Evolutionary conservation across 2,797 vertebrate species (phyloP).

Genomic region (Pangasius djambal): DNA sequence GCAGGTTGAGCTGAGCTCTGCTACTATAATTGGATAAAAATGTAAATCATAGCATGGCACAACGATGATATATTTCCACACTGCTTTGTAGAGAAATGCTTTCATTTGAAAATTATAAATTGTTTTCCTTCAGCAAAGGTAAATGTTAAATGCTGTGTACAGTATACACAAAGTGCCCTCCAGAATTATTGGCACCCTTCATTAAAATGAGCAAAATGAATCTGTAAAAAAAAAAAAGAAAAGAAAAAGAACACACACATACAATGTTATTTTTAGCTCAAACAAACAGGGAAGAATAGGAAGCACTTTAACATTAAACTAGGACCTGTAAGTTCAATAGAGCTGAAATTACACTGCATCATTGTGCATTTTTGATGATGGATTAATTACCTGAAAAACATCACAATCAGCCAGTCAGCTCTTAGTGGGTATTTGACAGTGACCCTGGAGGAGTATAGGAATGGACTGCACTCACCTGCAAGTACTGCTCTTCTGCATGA

Average conservation of each 20-base stretch:
- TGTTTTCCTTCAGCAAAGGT: not conserved
- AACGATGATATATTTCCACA: conserved; percentile 10
- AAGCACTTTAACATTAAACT: not conserved
- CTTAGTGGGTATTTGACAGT: not conserved
- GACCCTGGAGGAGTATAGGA: not conserved
- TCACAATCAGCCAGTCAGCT: not conserved
- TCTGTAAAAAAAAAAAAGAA: not conserved
- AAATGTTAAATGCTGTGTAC: not conserved
- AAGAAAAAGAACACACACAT: not conserved
- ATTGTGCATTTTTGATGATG: not conserved
- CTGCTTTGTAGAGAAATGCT: not conserved
- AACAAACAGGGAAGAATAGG: not conserved
- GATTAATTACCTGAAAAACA: not conserved
- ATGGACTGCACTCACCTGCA: conserved; percentile 83
- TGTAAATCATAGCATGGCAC: conserved; percentile 21
- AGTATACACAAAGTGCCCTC: not conserved
- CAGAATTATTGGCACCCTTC: not conserved
- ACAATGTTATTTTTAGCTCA: not conserved
- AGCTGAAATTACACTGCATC: not conserved
- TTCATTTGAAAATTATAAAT: not conserved
- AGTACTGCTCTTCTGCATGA: conserved; percentile 98
- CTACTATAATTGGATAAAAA: conserved; percentile 19
- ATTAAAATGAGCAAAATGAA: not conserved
- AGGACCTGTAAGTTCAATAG: not conserved
- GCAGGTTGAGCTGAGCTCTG: conserved; percentile 7